Conservation (phyloP, 2,113 vertebrate species). For the Nannobrachium achirus region DNA sequence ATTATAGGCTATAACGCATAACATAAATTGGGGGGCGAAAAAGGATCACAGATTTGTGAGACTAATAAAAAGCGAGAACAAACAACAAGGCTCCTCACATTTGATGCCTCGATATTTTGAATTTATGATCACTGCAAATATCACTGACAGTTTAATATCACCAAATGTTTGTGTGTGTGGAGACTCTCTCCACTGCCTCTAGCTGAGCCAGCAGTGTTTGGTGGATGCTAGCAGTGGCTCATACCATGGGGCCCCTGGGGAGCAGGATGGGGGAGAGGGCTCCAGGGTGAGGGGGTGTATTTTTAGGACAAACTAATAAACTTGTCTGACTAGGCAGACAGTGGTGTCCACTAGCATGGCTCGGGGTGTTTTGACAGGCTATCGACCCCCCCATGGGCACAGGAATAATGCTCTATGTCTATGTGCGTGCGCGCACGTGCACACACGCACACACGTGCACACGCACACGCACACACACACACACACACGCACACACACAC, state of each 20-base stretch:
- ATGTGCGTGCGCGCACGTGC: slow-evolving; percentile 4
- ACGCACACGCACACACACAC: slow-evolving; percentile 3
- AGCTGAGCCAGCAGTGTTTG: slow-evolving; percentile 28
- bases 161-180: slow-evolving; percentile 60
- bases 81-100: too few relatives aligned
- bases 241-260: slow-evolving; percentile 66
- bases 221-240: slow-evolving; percentile 49
- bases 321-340: slow-evolving; percentile 69
- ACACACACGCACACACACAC: slow-evolving; percentile 8
- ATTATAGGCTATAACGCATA: too few relatives aligned
- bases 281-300: slow-evolving; percentile 41
- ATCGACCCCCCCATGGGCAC: slow-evolving; percentile 35
- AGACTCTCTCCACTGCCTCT: slow-evolving; percentile 22
- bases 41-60: too few relatives aligned
- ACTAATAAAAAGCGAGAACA: too few relatives aligned
- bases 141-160: slow-evolving; percentile 35
- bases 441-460: slow-evolving; percentile 15
- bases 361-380: slow-evolving; percentile 67
- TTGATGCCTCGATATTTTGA: too few relatives aligned
- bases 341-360: slow-evolving; percentile 53
- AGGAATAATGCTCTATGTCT: slow-evolving; percentile 8
- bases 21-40: too few relatives aligned
- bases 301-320: slow-evolving; percentile 80
- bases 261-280: slow-evolving; percentile 48
- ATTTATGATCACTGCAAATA: slow-evolving; percentile 23